Evolutionary conservation across 2,888 invertebrate genomes (phyloP).

Genomic region (Latheticus oryzae): DNA sequence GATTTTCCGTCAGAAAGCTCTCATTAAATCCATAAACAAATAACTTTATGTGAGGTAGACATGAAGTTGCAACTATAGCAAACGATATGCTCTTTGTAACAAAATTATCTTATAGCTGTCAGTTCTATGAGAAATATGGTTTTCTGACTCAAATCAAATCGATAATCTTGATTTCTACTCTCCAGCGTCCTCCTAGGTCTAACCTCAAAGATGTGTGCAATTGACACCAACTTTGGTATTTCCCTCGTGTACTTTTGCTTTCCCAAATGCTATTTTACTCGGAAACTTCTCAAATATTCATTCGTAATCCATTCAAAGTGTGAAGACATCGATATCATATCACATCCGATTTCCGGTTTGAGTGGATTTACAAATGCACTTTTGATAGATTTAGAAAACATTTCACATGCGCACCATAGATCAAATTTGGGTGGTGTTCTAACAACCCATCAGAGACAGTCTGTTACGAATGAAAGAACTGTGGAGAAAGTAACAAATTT

Average conservation of each 20-base stretch:
- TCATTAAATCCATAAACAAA: no score
- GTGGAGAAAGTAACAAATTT: no score
- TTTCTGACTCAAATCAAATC: no score
- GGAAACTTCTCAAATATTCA: constrained; percentile 41
- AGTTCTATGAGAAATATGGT: no score
- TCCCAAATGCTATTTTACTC: constrained; percentile 29
- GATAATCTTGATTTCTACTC: no score
- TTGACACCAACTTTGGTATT: constrained; percentile 37
- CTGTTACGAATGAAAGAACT: no score
- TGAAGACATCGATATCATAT: constrained; percentile 32
- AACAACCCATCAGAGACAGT: constrained; percentile 21
- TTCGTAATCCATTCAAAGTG: constrained; percentile 36
- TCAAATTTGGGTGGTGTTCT: constrained; percentile 30
- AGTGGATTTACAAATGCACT: constrained; percentile 34
- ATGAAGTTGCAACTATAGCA: no score
- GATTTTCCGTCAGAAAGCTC: no score
- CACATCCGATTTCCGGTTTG: constrained; percentile 31
- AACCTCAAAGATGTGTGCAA: constrained; percentile 25
- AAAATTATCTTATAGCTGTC: no score
- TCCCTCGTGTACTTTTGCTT: constrained; percentile 29
- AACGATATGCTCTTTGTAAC: no score
- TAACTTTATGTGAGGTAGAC: no score
- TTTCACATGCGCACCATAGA: constrained; percentile 34
- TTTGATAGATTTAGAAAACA: constrained; percentile 38
- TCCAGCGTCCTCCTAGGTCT: no score